These are phyloP conservation scores for Salvelinus fontinalis DNA, from an alignment of 2,113 vertebrate species.

Conservation along the genomic window DNA sequence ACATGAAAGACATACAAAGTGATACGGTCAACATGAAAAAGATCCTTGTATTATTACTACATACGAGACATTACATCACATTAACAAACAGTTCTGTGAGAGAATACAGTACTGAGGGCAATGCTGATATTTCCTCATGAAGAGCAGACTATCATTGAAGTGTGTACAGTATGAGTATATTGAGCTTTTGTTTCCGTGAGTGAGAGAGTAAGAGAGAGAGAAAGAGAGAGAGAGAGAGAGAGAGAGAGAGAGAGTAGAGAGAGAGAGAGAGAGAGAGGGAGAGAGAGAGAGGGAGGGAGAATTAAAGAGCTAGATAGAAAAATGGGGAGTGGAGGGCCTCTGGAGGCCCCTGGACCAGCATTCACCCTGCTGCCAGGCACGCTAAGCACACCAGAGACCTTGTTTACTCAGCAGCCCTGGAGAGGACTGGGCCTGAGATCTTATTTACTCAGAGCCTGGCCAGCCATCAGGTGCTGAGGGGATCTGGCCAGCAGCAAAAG, in stretches of 20 bases:
- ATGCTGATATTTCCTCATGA: no score
- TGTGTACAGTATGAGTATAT: no score
- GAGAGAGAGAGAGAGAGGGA: slow-evolving; percentile 52
- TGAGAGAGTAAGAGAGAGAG: background rate
- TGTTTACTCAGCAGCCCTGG: slow-evolving; percentile 75
- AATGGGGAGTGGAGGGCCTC: slow-evolving; percentile 55
- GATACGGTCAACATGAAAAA: no score
- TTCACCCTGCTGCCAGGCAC: slow-evolving; percentile 73
- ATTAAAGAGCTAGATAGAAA: slow-evolving; percentile 62
- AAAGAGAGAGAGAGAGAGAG: slow-evolving; percentile 5
- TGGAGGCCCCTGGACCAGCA: slow-evolving; percentile 63
- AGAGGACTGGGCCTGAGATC: slow-evolving; percentile 67
- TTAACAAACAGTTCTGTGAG: no score
- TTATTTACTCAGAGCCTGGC: slow-evolving; percentile 72
- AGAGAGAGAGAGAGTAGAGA: slow-evolving; percentile 52
- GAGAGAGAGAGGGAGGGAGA: slow-evolving; percentile 59
- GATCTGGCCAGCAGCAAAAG: slow-evolving; percentile 73
- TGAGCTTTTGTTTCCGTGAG: background rate
- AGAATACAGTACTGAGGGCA: no score
- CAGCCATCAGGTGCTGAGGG: slow-evolving; percentile 73
- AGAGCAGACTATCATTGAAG: no score
- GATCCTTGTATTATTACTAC: no score
- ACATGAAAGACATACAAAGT: no score
- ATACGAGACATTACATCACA: no score
- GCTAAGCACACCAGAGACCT: slow-evolving; percentile 73